These are phyloP conservation scores for Schizothorax lantsangensis DNA, from an alignment of 2,797 vertebrate genomes.

Conservation along the genomic window DNA sequence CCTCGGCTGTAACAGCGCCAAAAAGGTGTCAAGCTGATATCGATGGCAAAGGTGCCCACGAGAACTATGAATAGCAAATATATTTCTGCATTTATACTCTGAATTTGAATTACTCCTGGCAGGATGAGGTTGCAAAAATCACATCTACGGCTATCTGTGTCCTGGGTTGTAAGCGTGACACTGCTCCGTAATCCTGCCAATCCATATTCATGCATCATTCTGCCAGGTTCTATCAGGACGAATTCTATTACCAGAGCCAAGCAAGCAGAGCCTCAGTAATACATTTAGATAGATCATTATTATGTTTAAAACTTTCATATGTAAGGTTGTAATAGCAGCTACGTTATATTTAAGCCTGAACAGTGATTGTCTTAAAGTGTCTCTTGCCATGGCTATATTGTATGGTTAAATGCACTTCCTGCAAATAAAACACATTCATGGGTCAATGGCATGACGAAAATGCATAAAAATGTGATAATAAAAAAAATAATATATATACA, in stretches of 20 bases:
- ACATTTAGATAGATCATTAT: slow-evolving; percentile 35
- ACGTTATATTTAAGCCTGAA: background rate
- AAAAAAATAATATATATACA: no score
- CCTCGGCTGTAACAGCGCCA: slow-evolving; percentile 48
- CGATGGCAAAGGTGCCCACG: slow-evolving; percentile 59
- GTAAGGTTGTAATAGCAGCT: background rate
- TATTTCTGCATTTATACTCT: slow-evolving; percentile 48
- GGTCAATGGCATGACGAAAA: background rate
- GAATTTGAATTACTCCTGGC: slow-evolving; percentile 55
- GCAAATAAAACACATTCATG: background rate
- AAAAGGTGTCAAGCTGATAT: slow-evolving; percentile 62
- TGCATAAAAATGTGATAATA: background rate
- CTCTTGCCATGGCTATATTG: background rate
- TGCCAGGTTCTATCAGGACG: slow-evolving; percentile 48
- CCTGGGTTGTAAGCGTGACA: slow-evolving; percentile 32
- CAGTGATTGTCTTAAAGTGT: background rate
- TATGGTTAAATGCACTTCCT: background rate
- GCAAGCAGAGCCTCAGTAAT: slow-evolving; percentile 48
- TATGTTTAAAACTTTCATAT: slow-evolving; percentile 35
- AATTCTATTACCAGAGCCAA: slow-evolving; percentile 48
- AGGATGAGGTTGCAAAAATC: slow-evolving; percentile 52
- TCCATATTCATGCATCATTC: slow-evolving; percentile 41
- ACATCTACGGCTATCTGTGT: slow-evolving; percentile 53
- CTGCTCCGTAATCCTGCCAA: slow-evolving; percentile 42
- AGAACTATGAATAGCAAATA: slow-evolving; percentile 62